phyloP scores from a whole-genome alignment of 2,888 invertebrate species.

The Heliconius aoede region DNA sequence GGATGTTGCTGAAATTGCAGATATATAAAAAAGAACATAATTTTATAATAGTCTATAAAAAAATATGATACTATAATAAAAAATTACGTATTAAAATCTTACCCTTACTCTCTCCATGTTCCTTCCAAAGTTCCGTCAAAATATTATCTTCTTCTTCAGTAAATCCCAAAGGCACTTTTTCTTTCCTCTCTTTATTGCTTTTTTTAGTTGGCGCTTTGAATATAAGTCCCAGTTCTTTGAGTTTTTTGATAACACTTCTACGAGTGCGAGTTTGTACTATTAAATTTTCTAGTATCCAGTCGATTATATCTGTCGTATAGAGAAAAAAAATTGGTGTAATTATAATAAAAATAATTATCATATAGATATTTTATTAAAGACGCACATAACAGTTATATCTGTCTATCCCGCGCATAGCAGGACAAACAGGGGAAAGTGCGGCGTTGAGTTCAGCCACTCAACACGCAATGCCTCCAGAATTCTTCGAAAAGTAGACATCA shows the following conservation, averaged over 20 bases:
- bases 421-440: too few species aligned
- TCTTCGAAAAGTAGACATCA: too few species aligned
- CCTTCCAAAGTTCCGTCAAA: conserved; percentile 89
- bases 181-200: conserved; percentile 70
- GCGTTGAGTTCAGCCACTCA: too few species aligned
- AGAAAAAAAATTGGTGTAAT: conserved; percentile 3
- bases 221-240: conserved; percentile 90
- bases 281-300: conserved; percentile 92
- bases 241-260: conserved; percentile 90
- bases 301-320: conserved; percentile 89
- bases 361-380: not conserved
- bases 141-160: conserved; percentile 90
- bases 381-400: too few species aligned
- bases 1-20: too few species aligned
- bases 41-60: too few species aligned
- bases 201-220: conserved; percentile 87
- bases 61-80: too few species aligned
- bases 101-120: conserved; percentile 86
- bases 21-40: too few species aligned
- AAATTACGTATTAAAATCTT: too few species aligned
- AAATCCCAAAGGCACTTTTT: conserved; percentile 81
- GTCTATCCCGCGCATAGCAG: too few species aligned
- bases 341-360: too few species aligned
- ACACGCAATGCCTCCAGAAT: too few species aligned
- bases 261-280: conserved; percentile 91